Evolutionary conservation across 2,888 invertebrate genomes (phyloP).

Genomic region (Dryococelus australis): DNA sequence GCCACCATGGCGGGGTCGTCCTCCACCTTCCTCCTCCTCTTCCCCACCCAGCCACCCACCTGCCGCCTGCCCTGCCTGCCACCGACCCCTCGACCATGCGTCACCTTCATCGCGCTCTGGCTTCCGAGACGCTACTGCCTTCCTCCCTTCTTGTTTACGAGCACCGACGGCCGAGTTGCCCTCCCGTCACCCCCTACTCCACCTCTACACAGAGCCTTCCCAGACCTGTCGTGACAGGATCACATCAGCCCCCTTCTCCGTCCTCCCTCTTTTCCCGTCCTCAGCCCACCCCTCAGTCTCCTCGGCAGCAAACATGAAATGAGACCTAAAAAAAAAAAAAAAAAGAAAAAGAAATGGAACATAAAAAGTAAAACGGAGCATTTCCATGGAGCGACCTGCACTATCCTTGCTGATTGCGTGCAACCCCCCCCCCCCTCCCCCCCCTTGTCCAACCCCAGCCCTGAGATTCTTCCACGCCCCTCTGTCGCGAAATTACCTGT

Average conservation of each 20-base stretch:
- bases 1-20: slow-evolving; percentile 10
- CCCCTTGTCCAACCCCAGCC: neutral
- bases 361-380: neutral
- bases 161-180: neutral
- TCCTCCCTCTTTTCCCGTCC: neutral
- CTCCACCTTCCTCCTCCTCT: neutral
- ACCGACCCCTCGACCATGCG: neutral
- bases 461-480: neutral
- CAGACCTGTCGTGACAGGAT: neutral
- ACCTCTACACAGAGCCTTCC: neutral
- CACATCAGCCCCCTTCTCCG: neutral
- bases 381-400: neutral
- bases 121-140: neutral
- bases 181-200: neutral
- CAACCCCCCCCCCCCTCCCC: neutral
- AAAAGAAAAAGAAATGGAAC: neutral
- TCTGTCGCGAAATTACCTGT: neutral
- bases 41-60: neutral
- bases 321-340: neutral
- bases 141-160: neutral
- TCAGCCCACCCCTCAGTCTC: too few species aligned
- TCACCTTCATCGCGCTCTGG: neutral
- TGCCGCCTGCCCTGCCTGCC: neutral
- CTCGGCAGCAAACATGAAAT: neutral
- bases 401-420: neutral